Percentiles rank a stretch among this genome's conserved stretches.
phyloP scores from a whole-genome alignment of 2,113 vertebrate species.

The Paralichthys olivaceus region DNA sequence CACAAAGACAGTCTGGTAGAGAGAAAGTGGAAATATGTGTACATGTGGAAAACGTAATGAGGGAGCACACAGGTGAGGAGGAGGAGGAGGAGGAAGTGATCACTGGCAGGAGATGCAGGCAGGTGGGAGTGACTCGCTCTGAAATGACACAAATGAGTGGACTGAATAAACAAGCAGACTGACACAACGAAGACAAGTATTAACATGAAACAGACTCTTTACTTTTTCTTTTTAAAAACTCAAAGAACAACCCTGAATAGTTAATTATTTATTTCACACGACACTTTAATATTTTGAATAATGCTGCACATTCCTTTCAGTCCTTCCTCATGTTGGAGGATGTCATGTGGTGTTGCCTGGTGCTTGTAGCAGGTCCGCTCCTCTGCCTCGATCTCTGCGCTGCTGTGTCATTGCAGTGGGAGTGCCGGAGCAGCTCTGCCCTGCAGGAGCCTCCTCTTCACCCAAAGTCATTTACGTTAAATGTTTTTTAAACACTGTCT shows the following conservation, averaged over 20 bases:
- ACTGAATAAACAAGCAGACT: background rate
- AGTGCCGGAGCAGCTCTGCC: constrained; percentile 18
- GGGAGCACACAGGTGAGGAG: background rate
- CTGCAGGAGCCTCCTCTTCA: constrained; percentile 42
- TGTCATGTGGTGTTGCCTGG: constrained; percentile 25
- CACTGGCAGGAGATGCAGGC: background rate
- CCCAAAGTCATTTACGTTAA: constrained; percentile 52
- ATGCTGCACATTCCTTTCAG: background rate
- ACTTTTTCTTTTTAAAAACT: constrained; percentile 23
- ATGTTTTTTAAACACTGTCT: constrained; percentile 67
- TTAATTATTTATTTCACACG: constrained; percentile 27
- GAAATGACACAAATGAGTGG: background rate
- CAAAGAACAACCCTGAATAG: constrained; percentile 3
- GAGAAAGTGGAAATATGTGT: background rate
- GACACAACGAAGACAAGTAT: background rate
- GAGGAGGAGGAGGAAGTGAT: background rate
- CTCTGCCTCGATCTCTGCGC: background rate
- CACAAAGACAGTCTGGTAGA: background rate
- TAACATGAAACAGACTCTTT: background rate
- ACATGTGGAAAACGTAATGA: background rate
- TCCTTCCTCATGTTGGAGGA: constrained; percentile 23
- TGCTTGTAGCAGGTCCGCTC: background rate
- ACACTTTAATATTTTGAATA: constrained; percentile 37
- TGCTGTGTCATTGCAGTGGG: constrained; percentile 21
- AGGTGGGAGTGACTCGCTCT: background rate